Percentiles rank a stretch among this genome's conserved stretches.
phyloP scores from a whole-genome alignment of 2,888 invertebrate species.

The Eupithecia vulgata region DNA sequence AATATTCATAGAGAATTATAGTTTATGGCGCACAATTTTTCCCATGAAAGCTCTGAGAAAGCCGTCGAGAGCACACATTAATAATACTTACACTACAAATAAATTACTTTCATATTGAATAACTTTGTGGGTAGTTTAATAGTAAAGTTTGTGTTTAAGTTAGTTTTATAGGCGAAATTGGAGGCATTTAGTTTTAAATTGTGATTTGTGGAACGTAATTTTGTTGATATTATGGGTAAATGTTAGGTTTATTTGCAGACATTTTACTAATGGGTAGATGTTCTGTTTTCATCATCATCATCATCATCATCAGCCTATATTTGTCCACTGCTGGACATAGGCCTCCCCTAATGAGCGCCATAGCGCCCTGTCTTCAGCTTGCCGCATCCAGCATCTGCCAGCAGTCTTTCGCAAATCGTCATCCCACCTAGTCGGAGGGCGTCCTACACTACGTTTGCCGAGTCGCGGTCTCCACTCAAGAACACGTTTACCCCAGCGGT shows the following conservation, averaged over 20 bases:
- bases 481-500: too few species aligned
- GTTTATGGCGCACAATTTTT: slow-evolving; percentile 76
- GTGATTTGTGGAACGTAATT: slow-evolving; percentile 4
- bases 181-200: slow-evolving; percentile 12
- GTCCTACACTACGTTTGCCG: too few species aligned
- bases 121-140: slow-evolving; percentile 50
- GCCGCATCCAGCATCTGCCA: too few species aligned
- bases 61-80: slow-evolving; percentile 60
- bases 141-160: slow-evolving; percentile 22
- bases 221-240: neutral
- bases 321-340: too few species aligned
- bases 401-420: too few species aligned
- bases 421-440: too few species aligned
- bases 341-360: too few species aligned
- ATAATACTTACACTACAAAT: slow-evolving; percentile 73
- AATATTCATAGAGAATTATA: slow-evolving; percentile 78
- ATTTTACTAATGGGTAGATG: neutral
- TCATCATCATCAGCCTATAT: too few species aligned
- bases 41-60: slow-evolving; percentile 70
- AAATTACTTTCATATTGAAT: slow-evolving; percentile 68
- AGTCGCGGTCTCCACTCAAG: too few species aligned
- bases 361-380: too few species aligned
- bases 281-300: neutral
- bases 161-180: slow-evolving; percentile 4
- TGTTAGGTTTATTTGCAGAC: neutral